These are phyloP conservation scores for Eupithecia vulgata DNA, from an alignment of 2,888 invertebrate genomes.

Conservation along the genomic window DNA sequence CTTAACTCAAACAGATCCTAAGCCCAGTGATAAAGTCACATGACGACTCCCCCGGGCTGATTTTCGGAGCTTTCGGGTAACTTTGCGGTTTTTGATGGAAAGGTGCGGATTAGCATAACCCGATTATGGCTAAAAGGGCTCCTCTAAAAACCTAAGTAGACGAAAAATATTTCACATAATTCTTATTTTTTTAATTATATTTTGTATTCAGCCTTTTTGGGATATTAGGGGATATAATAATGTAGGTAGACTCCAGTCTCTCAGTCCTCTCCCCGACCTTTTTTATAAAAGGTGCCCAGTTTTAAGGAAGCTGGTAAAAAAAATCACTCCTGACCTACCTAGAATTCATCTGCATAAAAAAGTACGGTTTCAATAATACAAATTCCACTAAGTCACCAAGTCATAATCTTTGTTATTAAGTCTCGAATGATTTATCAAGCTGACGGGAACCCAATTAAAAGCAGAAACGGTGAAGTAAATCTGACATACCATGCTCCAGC, in stretches of 20 bases:
- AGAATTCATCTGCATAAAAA: too few species aligned
- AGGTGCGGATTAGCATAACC: slow-evolving; percentile 9
- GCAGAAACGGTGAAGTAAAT: slow-evolving; percentile 37
- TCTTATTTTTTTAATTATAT: neutral
- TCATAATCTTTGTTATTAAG: too few species aligned
- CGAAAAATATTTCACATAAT: neutral
- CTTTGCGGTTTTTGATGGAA: slow-evolving; percentile 9
- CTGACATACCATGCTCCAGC: slow-evolving; percentile 39
- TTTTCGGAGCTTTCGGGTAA: slow-evolving; percentile 3
- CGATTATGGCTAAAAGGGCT: neutral
- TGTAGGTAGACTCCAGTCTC: too few species aligned
- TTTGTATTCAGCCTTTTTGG: too few species aligned
- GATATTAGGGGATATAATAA: too few species aligned
- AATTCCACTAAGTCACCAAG: too few species aligned
- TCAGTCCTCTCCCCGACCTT: too few species aligned
- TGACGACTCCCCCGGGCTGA: slow-evolving; percentile 5
- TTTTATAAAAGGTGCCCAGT: too few species aligned
- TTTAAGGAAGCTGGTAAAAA: too few species aligned
- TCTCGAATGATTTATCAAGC: slow-evolving; percentile 2
- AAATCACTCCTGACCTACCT: too few species aligned
- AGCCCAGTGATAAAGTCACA: neutral
- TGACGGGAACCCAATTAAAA: slow-evolving; percentile 25
- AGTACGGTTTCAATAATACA: too few species aligned
- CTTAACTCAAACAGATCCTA: neutral
- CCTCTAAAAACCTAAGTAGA: neutral